Conservation (phyloP, 2,888 invertebrate genomes). For the Beris morrisii region DNA sequence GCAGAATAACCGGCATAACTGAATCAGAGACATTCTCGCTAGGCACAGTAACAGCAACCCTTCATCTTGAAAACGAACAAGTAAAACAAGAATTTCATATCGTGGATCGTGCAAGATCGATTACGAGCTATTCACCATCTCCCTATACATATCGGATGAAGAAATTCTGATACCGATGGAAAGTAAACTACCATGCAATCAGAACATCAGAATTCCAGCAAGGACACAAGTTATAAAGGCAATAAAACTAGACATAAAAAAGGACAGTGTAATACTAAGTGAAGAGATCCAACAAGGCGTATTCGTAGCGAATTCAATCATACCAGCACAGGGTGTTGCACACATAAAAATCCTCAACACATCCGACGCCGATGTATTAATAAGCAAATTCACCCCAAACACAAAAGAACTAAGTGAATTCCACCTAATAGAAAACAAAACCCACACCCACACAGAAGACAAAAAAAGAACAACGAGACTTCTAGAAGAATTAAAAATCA, state of each 20-base stretch:
- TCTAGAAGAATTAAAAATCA: background rate
- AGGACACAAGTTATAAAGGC: background rate
- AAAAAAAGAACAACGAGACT: no score
- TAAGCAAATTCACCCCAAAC: background rate
- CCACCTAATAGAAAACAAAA: background rate
- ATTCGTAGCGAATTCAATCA: constrained; percentile 27
- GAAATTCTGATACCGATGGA: constrained; percentile 25
- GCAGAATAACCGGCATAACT: background rate
- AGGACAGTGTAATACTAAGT: constrained; percentile 31
- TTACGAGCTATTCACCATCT: constrained; percentile 19
- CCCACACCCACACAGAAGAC: no score
- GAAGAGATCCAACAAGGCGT: constrained; percentile 25
- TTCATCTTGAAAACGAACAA: background rate
- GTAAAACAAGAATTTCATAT: constrained; percentile 7
- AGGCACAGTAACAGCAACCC: background rate
- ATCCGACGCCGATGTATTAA: background rate
- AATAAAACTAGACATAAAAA: background rate
- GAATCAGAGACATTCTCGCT: background rate
- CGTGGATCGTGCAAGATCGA: constrained; percentile 19
- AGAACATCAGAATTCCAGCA: background rate
- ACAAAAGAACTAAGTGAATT: background rate
- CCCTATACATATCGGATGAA: background rate
- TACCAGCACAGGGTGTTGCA: constrained; percentile 6
- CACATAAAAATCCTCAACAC: constrained; percentile 23
- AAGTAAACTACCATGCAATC: constrained; percentile 14